These are phyloP conservation scores for Ibycter americanus DNA, from an alignment of 2,797 vertebrate genomes.

Conservation along the genomic window DNA sequence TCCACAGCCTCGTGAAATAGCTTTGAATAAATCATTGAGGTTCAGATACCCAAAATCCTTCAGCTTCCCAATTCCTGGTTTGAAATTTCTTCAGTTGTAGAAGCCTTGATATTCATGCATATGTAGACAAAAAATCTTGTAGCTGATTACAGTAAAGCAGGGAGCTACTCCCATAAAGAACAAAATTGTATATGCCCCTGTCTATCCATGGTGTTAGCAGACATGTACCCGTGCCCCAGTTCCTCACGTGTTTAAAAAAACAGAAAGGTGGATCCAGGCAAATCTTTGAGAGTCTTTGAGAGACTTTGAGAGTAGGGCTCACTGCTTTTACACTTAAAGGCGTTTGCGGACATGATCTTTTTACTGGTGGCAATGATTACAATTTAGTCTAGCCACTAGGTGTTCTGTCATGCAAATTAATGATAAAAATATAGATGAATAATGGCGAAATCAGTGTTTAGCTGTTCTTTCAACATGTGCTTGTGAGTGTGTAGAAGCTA, in stretches of 20 bases:
- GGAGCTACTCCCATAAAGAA: not conserved
- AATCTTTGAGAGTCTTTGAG: too few species aligned
- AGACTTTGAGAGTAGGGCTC: not conserved
- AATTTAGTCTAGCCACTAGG: not conserved
- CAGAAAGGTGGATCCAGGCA: not conserved
- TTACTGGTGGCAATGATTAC: not conserved
- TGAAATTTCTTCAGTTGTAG: not conserved
- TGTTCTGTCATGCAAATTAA: not conserved
- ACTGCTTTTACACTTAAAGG: not conserved
- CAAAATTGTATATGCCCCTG: not conserved
- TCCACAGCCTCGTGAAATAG: not conserved
- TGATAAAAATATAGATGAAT: not conserved
- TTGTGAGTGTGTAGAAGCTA: not conserved
- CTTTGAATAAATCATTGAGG: not conserved
- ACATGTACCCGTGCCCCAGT: not conserved
- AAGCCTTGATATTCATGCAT: rapidly evolving
- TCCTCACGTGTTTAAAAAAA: not conserved
- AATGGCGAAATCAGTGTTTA: not conserved
- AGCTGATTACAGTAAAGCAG: not conserved
- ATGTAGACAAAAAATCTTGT: not conserved
- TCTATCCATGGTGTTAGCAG: not conserved
- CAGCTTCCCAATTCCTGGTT: not conserved
- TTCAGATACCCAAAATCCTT: not conserved
- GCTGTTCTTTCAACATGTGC: not conserved
- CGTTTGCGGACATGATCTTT: not conserved